Conservation (phyloP, 2,113 vertebrate species). For the Phycodurus eques region DNA sequence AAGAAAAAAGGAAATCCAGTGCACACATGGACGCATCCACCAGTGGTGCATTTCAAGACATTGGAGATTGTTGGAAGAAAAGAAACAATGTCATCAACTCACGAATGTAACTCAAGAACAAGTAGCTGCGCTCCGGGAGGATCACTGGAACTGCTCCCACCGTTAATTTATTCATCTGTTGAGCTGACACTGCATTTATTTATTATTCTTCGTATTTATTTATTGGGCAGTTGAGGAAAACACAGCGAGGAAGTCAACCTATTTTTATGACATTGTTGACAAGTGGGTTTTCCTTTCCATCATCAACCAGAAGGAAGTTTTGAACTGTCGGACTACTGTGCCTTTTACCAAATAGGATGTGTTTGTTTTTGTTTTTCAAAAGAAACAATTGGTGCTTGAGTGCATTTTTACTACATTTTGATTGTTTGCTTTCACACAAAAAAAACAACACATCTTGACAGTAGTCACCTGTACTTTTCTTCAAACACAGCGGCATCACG, state of each 20-base stretch:
- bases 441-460: neutral
- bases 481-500: neutral
- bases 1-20: slow-evolving; percentile 14
- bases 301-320: slow-evolving; percentile 27
- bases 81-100: slow-evolving; percentile 43
- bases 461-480: neutral
- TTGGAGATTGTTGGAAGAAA: slow-evolving; percentile 10
- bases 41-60: slow-evolving; percentile 20
- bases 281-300: slow-evolving; percentile 40
- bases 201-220: slow-evolving; percentile 77
- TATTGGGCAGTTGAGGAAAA: slow-evolving; percentile 62
- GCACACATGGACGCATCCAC: slow-evolving; percentile 27
- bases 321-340: slow-evolving; percentile 72
- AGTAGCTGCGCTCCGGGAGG: slow-evolving; percentile 11
- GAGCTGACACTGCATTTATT: slow-evolving; percentile 68
- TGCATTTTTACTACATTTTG: slow-evolving; percentile 55
- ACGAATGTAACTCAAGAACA: slow-evolving; percentile 57
- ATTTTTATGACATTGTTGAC: slow-evolving; percentile 37
- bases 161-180: slow-evolving; percentile 73
- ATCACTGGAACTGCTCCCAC: slow-evolving; percentile 1
- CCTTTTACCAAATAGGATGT: slow-evolving; percentile 73
- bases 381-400: slow-evolving; percentile 46
- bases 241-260: slow-evolving; percentile 40
- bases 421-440: slow-evolving; percentile 57
- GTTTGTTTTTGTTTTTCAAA: slow-evolving; percentile 34